These are phyloP conservation scores for Ptilodon capucinus DNA, from an alignment of 2,888 invertebrate species.

Conservation along the genomic window DNA sequence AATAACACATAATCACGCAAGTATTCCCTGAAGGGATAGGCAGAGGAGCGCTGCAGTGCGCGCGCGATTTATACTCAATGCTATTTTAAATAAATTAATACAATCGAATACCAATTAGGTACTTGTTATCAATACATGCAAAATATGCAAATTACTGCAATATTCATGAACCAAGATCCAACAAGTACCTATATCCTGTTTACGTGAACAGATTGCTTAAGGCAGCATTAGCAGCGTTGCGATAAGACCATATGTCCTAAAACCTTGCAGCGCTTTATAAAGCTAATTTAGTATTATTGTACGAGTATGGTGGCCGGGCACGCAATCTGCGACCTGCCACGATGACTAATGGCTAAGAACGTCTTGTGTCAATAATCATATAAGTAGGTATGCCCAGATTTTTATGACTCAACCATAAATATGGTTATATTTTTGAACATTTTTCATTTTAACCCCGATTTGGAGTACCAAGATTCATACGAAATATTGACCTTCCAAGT, in stretches of 20 bases:
- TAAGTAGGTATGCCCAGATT: background rate
- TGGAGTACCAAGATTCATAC: too few species aligned
- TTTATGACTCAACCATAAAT: too few species aligned
- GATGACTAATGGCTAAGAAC: slow-evolving; percentile 19
- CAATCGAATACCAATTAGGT: background rate
- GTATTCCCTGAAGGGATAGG: too few species aligned
- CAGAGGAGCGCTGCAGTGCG: too few species aligned
- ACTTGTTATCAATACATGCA: background rate
- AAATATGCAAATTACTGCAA: background rate
- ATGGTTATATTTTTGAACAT: too few species aligned
- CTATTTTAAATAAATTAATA: too few species aligned
- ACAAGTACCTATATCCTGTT: background rate
- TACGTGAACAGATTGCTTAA: background rate
- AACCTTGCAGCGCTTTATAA: slow-evolving; percentile 42
- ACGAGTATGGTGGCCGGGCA: slow-evolving; percentile 26
- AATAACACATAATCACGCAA: too few species aligned
- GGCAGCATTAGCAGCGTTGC: background rate
- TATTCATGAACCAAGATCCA: background rate
- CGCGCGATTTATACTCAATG: too few species aligned
- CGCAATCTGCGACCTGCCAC: slow-evolving; percentile 9
- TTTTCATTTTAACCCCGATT: too few species aligned
- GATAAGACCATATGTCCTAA: slow-evolving; percentile 39
- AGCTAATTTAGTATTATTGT: slow-evolving; percentile 44
- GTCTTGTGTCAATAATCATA: background rate
- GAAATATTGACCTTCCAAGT: too few species aligned